Conservation (phyloP, 1,140 invertebrate species). For the Radopholus similis region DNA sequence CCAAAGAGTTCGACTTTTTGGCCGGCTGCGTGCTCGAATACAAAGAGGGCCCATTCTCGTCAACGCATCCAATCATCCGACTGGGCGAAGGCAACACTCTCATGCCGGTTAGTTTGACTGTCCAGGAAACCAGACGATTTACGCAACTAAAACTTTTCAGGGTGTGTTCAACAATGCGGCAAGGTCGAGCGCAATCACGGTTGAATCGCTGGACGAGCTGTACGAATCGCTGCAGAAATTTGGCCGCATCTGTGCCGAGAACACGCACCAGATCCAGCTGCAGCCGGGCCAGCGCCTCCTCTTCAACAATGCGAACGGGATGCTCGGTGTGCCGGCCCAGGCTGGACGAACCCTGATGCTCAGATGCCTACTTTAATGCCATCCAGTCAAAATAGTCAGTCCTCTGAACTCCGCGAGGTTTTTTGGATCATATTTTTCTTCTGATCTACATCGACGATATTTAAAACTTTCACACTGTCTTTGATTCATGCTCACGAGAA, state of each 20-base stretch:
- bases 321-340: constrained; percentile 37
- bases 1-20: constrained; percentile 29
- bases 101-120: constrained; percentile 21
- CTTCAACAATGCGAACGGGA: constrained; percentile 27
- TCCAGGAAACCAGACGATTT: not conserved
- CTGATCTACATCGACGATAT: not conserved
- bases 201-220: constrained; percentile 31
- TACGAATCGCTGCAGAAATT: constrained; percentile 36
- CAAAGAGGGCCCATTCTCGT: constrained; percentile 27
- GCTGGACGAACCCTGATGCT: constrained; percentile 20
- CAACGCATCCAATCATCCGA: constrained; percentile 21
- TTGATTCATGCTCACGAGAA: not conserved
- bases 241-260: constrained; percentile 32
- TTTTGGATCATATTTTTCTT: not conserved
- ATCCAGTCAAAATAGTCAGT: not conserved
- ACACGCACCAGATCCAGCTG: constrained; percentile 7
- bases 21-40: constrained; percentile 23
- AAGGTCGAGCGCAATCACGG: constrained; percentile 30
- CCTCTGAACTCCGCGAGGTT: not conserved
- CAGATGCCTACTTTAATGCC: constrained; percentile 17
- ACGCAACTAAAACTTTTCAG: constrained; percentile 9
- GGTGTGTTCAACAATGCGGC: constrained; percentile 39
- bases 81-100: constrained; percentile 14
- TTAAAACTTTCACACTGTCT: not conserved
- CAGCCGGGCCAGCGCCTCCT: constrained; percentile 34